Evolutionary conservation across 2,888 invertebrate species (phyloP).

Genomic region (Cephus pulcher): DNA sequence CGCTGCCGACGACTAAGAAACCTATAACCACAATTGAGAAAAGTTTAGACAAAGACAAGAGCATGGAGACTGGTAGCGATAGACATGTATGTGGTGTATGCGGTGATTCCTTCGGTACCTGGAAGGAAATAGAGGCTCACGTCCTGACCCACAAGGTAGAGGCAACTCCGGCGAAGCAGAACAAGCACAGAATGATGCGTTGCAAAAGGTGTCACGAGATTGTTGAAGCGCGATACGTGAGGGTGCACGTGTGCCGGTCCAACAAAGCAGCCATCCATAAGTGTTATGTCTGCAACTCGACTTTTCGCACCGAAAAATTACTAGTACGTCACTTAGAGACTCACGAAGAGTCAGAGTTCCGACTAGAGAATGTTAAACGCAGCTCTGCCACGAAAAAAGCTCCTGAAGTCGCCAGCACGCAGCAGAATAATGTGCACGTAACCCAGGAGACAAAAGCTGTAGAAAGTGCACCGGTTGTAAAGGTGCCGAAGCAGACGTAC

Average conservation of each 20-base stretch:
- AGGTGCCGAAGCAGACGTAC: constrained; percentile 30
- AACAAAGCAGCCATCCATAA: constrained; percentile 37
- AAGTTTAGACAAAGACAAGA: background rate
- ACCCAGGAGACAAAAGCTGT: background rate
- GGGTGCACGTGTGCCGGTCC: constrained; percentile 52
- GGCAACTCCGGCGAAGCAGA: background rate
- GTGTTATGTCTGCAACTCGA: constrained; percentile 46
- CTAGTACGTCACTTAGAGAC: constrained; percentile 40
- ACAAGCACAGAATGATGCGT: constrained; percentile 57
- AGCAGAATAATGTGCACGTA: background rate
- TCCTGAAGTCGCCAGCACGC: constrained; percentile 12
- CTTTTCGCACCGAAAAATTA: constrained; percentile 43
- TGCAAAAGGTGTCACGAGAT: constrained; percentile 61
- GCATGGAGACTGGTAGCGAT: constrained; percentile 16
- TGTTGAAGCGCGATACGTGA: constrained; percentile 57
- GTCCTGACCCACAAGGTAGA: constrained; percentile 41
- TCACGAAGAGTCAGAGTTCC: constrained; percentile 44
- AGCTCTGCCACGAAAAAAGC: constrained; percentile 1
- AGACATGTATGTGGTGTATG: constrained; percentile 55
- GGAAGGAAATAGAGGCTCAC: constrained; percentile 51
- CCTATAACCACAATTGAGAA: background rate
- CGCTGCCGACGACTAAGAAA: constrained; percentile 10
- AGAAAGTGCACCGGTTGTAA: background rate
- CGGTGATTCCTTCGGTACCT: constrained; percentile 40
- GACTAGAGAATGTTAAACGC: constrained; percentile 27